Percentiles rank a stretch among this genome's conserved stretches.
Conservation (phyloP, 1,140 invertebrate species). For the Pseudachorutes palmiensis region DNA sequence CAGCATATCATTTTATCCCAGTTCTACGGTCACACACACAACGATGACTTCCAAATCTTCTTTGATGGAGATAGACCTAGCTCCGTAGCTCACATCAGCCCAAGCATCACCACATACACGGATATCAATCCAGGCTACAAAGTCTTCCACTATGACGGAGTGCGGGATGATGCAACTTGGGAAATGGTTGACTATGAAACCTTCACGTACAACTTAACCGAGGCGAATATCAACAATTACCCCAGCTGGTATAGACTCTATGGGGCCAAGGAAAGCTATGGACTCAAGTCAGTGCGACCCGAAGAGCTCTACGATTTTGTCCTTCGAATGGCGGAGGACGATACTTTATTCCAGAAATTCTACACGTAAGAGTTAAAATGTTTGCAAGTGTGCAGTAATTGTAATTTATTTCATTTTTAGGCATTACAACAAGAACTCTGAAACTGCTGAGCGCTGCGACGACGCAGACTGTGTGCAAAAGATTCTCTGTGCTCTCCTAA, state of each 20-base stretch:
- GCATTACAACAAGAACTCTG: constrained; percentile 24
- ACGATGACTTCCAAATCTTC: constrained; percentile 62
- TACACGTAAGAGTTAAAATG: constrained; percentile 30
- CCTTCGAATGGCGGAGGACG: constrained; percentile 40
- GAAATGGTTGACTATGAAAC: constrained; percentile 50
- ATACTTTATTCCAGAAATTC: constrained; percentile 42
- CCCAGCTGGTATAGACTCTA: constrained; percentile 43
- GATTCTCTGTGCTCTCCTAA: constrained; percentile 31
- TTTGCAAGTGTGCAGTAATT: constrained; percentile 41
- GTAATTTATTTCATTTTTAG: neutral
- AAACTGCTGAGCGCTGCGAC: constrained; percentile 26
- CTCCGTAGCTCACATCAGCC: constrained; percentile 47
- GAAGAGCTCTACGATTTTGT: constrained; percentile 42
- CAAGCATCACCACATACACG: constrained; percentile 46
- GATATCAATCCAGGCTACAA: constrained; percentile 54
- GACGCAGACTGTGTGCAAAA: constrained; percentile 22
- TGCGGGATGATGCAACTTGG: constrained; percentile 44
- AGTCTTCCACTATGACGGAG: constrained; percentile 54
- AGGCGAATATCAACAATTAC: constrained; percentile 44
- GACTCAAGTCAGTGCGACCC: constrained; percentile 41
- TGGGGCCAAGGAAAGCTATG: constrained; percentile 42
- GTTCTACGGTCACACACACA: constrained; percentile 30
- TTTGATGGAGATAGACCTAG: constrained; percentile 48
- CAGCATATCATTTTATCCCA: constrained; percentile 40
- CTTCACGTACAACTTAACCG: constrained; percentile 49